Evolutionary conservation across 2,888 invertebrate genomes (phyloP), one percentile per base, ranked within the genome.

Genomic region (Ichneumoninae sp.): DNA sequence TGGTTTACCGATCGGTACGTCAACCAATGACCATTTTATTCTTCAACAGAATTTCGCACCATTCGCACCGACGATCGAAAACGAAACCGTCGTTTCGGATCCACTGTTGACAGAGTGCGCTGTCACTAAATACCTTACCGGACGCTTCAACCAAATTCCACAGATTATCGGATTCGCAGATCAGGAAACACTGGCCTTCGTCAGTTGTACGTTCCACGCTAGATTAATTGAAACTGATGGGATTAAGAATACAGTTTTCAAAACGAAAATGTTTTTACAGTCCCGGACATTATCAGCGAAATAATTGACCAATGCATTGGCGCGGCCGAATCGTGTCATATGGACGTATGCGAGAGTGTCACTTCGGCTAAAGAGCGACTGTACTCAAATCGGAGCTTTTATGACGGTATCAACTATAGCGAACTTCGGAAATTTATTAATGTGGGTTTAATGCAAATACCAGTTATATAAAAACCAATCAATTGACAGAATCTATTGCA

Each of bases 51-150:
- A 50, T 7, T n/a, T 65, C 19, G 90, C 94, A 65, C 89, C 94
- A 85, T 95, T 95, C 88, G 94, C 94, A 16, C 95, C 95, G 88
- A 95, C 95, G 16, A 93, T 95, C 4, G 94, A 94, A 63, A 87
- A 95, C 60, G 94, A 94, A 87, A 91, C 92, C 7, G 83, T 94
- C 19, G 92, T 92, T 0, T 94, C 94, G 52, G 94, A 94, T 91
- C 93, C 94, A 5, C 95, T 95, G 88, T 87, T 95, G 36, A 90
- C 93, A 7, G 92, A 94, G 73, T 92, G 93, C 16, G 93, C 95
- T 0, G 92, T 94, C 66, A 90, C 94, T 69, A 89, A 94, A 80
- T 91, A 95, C 36, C 86, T 86, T 6, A 87, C 89, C 54, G 95
- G 95, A 47, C 90, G 94, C 36, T 95, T 95, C 84, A 91, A 91